These are phyloP conservation scores for Drosophila sulfurigaster DNA, from an alignment of 1,140 invertebrate genomes.

Conservation along the genomic window DNA sequence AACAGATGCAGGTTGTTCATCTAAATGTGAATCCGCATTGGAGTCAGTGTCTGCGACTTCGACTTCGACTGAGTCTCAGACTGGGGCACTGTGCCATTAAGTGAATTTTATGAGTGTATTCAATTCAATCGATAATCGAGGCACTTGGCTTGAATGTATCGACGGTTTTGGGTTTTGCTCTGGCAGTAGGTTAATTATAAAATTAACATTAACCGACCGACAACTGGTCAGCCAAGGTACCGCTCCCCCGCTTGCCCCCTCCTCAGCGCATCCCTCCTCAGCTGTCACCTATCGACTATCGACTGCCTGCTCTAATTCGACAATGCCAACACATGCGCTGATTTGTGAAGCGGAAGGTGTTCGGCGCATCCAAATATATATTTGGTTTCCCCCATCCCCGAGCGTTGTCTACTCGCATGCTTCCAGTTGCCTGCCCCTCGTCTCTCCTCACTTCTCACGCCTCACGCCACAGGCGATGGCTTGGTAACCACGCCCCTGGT, in stretches of 20 bases:
- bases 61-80: neutral
- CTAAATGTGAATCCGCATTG: neutral
- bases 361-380: slow-evolving; percentile 76
- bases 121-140: slow-evolving; percentile 38
- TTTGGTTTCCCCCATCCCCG: slow-evolving; percentile 21
- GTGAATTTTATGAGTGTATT: slow-evolving; percentile 23
- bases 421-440: slow-evolving; percentile 18
- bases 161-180: slow-evolving; percentile 12
- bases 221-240: slow-evolving; percentile 69
- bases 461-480: neutral
- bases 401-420: slow-evolving; percentile 41
- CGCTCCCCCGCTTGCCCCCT: neutral
- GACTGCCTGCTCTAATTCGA: slow-evolving; percentile 30
- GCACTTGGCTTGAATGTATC: slow-evolving; percentile 39
- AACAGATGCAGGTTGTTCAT: slow-evolving; percentile 1
- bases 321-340: slow-evolving; percentile 59
- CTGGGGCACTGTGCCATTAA: slow-evolving; percentile 30
- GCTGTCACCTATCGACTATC: neutral
- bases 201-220: slow-evolving; percentile 78
- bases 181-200: slow-evolving; percentile 76
- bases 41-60: neutral
- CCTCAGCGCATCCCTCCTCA: neutral
- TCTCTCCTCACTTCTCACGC: neutral
- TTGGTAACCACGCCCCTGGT: slow-evolving; percentile 46
- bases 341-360: slow-evolving; percentile 82